Evolutionary conservation across 2,113 vertebrate genomes (phyloP).

Genomic region (Myodes glareolus): DNA sequence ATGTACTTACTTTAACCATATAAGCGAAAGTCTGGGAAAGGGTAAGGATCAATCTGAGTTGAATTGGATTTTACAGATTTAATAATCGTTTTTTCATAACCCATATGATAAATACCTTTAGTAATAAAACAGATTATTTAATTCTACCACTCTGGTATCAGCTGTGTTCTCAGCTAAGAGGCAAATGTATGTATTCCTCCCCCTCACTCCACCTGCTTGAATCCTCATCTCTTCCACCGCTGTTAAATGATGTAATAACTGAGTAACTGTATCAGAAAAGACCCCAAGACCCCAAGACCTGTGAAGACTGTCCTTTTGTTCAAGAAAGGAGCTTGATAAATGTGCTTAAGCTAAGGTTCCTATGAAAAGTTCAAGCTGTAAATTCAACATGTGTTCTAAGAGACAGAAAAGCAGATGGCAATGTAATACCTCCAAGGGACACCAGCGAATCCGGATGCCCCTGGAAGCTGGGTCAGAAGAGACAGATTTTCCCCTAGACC

Average conservation of each 20-base stretch:
- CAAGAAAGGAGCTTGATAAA: background rate
- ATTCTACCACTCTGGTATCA: background rate
- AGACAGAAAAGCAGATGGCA: background rate
- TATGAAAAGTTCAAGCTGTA: background rate
- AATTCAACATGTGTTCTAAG: background rate
- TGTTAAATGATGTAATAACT: background rate
- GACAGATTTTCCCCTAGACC: background rate
- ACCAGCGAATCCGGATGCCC: background rate
- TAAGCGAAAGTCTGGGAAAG: slow-evolving; percentile 1
- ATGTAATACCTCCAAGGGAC: background rate
- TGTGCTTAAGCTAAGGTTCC: slow-evolving; percentile 22
- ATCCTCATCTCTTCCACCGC: background rate
- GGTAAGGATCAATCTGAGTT: background rate
- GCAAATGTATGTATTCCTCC: background rate
- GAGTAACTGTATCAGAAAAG: background rate
- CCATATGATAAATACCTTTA: slow-evolving; percentile 5
- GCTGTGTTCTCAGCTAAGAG: background rate
- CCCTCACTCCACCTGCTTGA: background rate
- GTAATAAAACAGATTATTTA: slow-evolving; percentile 48
- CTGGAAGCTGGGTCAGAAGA: background rate
- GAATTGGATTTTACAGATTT: slow-evolving; percentile 30
- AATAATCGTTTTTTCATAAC: slow-evolving; percentile 26
- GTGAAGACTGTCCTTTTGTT: background rate
- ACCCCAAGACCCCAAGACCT: background rate
- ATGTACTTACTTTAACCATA: slow-evolving; percentile 36